Percentiles rank a stretch among this genome's conserved stretches.
These are phyloP conservation scores for Gymnosoma rotundatum DNA, from an alignment of 2,888 invertebrate genomes.

Conservation along the genomic window DNA sequence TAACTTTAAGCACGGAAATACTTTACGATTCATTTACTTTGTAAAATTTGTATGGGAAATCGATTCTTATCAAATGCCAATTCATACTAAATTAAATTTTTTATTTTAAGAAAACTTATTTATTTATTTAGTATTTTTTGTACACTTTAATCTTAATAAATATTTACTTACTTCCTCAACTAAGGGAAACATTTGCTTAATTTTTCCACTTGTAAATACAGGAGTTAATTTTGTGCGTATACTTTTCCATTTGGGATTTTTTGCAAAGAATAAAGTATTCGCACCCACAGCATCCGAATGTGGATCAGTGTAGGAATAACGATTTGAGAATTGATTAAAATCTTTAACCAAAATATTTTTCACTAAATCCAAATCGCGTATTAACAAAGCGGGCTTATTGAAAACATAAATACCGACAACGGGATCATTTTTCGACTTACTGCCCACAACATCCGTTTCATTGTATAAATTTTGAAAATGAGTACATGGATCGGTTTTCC, in stretches of 20 bases:
- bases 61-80: too few species aligned
- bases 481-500: slow-evolving; percentile 74
- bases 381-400: slow-evolving; percentile 80
- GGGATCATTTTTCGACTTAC: slow-evolving; percentile 70
- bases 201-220: slow-evolving; percentile 81
- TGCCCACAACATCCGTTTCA: slow-evolving; percentile 29
- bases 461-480: slow-evolving; percentile 77
- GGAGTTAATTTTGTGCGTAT: slow-evolving; percentile 81
- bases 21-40: too few species aligned
- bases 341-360: slow-evolving; percentile 83
- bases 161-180: slow-evolving; percentile 74
- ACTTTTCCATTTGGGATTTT: slow-evolving; percentile 81
- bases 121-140: too few species aligned
- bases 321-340: slow-evolving; percentile 81
- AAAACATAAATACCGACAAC: slow-evolving; percentile 79
- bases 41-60: too few species aligned
- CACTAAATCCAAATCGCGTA: slow-evolving; percentile 81
- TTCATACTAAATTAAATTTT: not conserved
- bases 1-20: too few species aligned
- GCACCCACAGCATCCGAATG: slow-evolving; percentile 80
- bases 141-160: not conserved
- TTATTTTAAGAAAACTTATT: too few species aligned
- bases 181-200: slow-evolving; percentile 79
- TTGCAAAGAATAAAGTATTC: slow-evolving; percentile 81
- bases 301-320: slow-evolving; percentile 74